Percentiles rank a stretch among this genome's conserved stretches.
These are phyloP conservation scores for Palythoa grandis DNA, from an alignment of 92 coral and sea anemone genomes.

Conservation along the genomic window DNA sequence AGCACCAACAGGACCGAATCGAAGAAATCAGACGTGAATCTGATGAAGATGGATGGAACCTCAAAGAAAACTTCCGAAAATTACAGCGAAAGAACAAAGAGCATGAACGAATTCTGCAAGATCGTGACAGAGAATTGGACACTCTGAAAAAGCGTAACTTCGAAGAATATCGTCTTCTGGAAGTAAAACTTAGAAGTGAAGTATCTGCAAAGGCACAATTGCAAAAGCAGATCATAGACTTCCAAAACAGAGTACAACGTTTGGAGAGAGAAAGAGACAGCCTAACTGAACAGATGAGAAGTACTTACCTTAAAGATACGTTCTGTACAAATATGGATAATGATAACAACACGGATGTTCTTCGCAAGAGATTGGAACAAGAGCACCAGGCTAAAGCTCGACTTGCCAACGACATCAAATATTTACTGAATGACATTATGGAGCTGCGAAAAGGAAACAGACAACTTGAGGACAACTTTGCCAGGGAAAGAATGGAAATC, in stretches of 20 bases:
- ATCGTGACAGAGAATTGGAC: constrained; percentile 70
- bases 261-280: constrained; percentile 69
- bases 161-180: constrained; percentile 67
- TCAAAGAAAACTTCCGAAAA: constrained; percentile 70
- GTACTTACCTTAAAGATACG: constrained; percentile 39
- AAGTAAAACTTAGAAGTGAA: constrained; percentile 69
- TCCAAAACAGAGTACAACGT: constrained; percentile 67
- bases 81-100: constrained; percentile 70
- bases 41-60: constrained; percentile 62
- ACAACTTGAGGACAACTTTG: constrained; percentile 75
- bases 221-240: constrained; percentile 70
- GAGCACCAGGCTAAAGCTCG: constrained; percentile 70
- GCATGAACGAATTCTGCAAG: constrained; percentile 54
- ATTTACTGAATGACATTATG: constrained; percentile 74
- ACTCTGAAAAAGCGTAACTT: constrained; percentile 59
- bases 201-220: constrained; percentile 55
- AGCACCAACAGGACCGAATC: constrained; percentile 70
- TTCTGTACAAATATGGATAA: constrained; percentile 43
- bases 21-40: constrained; percentile 73
- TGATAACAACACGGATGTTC: constrained; percentile 62
- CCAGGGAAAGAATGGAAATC: constrained; percentile 80
- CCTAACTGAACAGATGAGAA: constrained; percentile 64
- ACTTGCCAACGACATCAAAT: constrained; percentile 84
- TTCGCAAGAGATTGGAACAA: constrained; percentile 73
- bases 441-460: constrained; percentile 80